Conservation (phyloP, 2,888 invertebrate species). For the Deilephila elpenor region DNA sequence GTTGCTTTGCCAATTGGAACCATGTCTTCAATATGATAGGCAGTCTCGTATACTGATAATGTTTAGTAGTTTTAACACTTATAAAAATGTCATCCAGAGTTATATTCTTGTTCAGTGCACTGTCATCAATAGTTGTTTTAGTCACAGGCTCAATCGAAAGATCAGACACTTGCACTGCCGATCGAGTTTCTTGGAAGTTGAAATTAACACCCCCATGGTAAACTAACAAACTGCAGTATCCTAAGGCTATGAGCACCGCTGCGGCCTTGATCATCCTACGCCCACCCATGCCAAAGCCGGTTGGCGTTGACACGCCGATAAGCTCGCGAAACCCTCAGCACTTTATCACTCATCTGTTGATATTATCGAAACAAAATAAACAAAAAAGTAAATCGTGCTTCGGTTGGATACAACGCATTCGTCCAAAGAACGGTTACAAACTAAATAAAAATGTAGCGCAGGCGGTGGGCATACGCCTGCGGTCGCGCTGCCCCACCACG, state of each 20-base stretch:
- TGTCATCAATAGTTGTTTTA: constrained; percentile 68
- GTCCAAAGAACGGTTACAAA: constrained; percentile 77
- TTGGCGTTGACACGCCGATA: constrained; percentile 72
- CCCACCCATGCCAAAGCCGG: constrained; percentile 75
- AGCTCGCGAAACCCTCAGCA: constrained; percentile 63
- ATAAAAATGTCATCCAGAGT: constrained; percentile 95
- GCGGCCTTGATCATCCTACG: constrained; percentile 79
- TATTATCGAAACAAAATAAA: constrained; percentile 71
- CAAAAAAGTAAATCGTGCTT: constrained; percentile 57
- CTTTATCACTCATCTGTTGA: constrained; percentile 80
- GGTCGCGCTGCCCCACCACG: constrained; percentile 76
- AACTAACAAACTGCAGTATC: constrained; percentile 86
- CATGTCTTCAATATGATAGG: constrained; percentile 96
- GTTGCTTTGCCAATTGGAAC: constrained; percentile 95
- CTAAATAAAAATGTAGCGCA: constrained; percentile 85
- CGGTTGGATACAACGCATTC: constrained; percentile 52
- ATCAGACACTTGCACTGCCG: constrained; percentile 75
- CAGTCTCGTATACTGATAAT: constrained; percentile 93
- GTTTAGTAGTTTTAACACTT: constrained; percentile 96
- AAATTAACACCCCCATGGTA: constrained; percentile 84
- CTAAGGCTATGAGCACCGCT: constrained; percentile 82
- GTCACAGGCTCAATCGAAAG: constrained; percentile 82
- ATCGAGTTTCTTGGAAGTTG: constrained; percentile 79
- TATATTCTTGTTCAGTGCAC: constrained; percentile 83
- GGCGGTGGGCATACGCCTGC: constrained; percentile 73